Percentiles rank a stretch among this genome's conserved stretches.
Conservation (phyloP, 2,888 invertebrate species). For the Drosophila ochracea region DNA sequence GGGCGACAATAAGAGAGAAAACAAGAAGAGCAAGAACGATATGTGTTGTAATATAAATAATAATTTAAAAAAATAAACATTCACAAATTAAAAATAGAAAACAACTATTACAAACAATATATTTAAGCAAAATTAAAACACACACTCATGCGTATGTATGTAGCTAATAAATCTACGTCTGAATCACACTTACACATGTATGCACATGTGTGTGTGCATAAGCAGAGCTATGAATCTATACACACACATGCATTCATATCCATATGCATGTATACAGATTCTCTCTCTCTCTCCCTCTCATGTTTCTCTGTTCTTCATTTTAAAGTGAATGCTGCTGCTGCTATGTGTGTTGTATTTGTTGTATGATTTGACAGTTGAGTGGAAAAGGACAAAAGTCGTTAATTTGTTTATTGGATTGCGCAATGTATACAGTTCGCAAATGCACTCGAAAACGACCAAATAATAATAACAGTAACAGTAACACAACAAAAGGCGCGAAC, state of each 20-base stretch:
- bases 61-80: background rate
- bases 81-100: background rate
- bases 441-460: conserved; percentile 52
- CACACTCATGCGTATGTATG: background rate
- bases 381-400: conserved; percentile 74
- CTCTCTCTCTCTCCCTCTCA: background rate
- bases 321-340: conserved; percentile 23
- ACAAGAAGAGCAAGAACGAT: background rate
- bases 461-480: conserved; percentile 50
- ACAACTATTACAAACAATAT: background rate
- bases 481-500: conserved; percentile 40
- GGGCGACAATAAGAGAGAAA: background rate
- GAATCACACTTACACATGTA: background rate
- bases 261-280: background rate
- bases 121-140: background rate
- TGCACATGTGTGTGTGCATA: background rate
- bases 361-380: conserved; percentile 54
- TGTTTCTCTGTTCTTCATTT: conserved; percentile 2
- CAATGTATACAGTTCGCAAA: conserved; percentile 66
- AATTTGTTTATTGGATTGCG: conserved; percentile 76
- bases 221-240: background rate
- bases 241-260: background rate
- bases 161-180: background rate
- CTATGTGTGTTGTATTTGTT: background rate
- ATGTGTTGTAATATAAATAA: background rate